A percentile compares a stretch with the other conserved stretches of the same genome.
phyloP scores from a whole-genome alignment of 2,888 invertebrate species.

The Macrostomum cliftonense region DNA sequence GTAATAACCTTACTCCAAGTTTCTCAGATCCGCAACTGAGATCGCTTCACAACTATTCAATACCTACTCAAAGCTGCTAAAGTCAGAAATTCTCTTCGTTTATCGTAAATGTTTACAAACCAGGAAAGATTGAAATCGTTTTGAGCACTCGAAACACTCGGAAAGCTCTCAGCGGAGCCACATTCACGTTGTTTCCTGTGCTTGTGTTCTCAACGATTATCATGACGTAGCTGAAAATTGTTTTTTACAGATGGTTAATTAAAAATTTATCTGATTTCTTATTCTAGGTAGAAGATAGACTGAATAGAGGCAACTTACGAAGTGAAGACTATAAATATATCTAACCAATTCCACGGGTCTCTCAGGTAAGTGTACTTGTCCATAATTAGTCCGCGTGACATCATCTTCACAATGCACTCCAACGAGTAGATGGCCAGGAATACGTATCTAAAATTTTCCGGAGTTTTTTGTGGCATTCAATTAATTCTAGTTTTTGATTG shows the following conservation, averaged over 20 bases:
- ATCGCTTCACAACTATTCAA: no score
- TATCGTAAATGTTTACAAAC: constrained; percentile 42
- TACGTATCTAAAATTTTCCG: constrained; percentile 54
- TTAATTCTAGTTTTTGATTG: no score
- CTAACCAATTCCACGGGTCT: constrained; percentile 84
- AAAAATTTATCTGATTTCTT: no score
- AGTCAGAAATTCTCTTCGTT: no score
- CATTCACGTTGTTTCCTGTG: constrained; percentile 56
- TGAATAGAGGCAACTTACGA: no score
- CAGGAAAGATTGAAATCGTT: constrained; percentile 88
- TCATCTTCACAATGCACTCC: constrained; percentile 83
- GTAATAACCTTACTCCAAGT: no score
- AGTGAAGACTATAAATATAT: constrained; percentile 79
- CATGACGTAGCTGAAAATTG: constrained; percentile 20
- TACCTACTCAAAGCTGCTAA: no score
- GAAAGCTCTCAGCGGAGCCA: constrained; percentile 76
- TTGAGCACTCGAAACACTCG: constrained; percentile 77
- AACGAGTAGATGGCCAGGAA: constrained; percentile 83
- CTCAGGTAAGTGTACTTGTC: constrained; percentile 84
- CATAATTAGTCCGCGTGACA: constrained; percentile 80
- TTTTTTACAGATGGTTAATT: no score
- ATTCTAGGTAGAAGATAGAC: no score
- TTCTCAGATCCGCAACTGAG: no score
- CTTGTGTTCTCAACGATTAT: constrained; percentile 46
- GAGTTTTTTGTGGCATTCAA: no score